These are phyloP conservation scores for Otis tarda DNA, from an alignment of 2,113 vertebrate genomes.

Conservation along the genomic window DNA sequence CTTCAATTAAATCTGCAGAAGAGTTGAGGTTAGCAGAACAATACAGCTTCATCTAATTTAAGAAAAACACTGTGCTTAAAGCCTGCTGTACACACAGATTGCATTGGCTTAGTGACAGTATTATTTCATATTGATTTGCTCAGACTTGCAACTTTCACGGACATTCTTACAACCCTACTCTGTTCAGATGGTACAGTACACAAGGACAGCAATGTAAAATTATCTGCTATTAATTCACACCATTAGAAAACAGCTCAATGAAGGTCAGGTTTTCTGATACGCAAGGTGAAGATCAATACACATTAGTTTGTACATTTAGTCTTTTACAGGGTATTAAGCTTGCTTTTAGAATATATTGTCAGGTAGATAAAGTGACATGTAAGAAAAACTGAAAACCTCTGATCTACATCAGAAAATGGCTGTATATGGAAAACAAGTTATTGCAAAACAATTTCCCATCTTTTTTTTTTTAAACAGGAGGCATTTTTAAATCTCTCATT, in stretches of 20 bases:
- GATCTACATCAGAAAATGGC: not conserved
- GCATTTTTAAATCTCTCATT: not conserved
- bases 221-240: not conserved
- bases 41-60: not conserved
- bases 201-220: not conserved
- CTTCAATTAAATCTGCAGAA: conserved; percentile 4
- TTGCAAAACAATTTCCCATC: not conserved
- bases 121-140: not conserved
- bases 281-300: not conserved
- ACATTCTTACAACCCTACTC: not conserved
- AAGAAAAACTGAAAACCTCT: not conserved
- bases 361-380: not conserved
- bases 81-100: not conserved
- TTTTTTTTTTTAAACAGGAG: not conserved
- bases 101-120: not conserved
- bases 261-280: not conserved
- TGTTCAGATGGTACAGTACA: not conserved
- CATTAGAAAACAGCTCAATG: not conserved
- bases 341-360: not conserved
- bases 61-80: not conserved
- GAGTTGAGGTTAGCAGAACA: not conserved
- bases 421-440: not conserved
- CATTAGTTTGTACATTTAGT: not conserved
- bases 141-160: not conserved
- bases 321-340: not conserved